phyloP scores from a whole-genome alignment of 1,140 invertebrate genomes.

The Trypoxylus dichotomus region DNA sequence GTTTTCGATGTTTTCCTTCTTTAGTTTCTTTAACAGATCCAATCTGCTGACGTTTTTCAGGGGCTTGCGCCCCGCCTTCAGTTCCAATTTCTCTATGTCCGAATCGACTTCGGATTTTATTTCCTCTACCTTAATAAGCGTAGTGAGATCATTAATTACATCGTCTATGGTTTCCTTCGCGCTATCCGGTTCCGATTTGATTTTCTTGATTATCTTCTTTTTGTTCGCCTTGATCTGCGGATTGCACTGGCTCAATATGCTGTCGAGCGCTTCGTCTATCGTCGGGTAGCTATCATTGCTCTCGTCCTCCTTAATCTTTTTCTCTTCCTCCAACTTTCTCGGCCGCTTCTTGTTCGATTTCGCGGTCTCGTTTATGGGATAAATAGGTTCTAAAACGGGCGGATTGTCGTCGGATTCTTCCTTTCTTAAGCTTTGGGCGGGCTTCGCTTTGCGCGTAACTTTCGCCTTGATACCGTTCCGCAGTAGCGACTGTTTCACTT shows the following conservation, averaged over 20 bases:
- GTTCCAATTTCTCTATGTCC: constrained; percentile 26
- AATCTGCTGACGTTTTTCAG: constrained; percentile 39
- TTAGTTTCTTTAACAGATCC: constrained; percentile 42
- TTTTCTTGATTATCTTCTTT: constrained; percentile 33
- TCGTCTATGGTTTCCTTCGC: constrained; percentile 43
- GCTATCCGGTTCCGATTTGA: constrained; percentile 33
- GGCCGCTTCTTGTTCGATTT: constrained; percentile 36
- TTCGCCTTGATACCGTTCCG: constrained; percentile 44
- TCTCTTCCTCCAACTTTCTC: constrained; percentile 27
- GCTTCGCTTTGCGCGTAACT: constrained; percentile 10
- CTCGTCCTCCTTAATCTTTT: constrained; percentile 35
- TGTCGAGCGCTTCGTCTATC: constrained; percentile 30
- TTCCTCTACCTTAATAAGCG: constrained; percentile 40
- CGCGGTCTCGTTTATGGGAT: constrained; percentile 40
- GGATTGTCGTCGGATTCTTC: constrained; percentile 38
- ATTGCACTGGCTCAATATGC: constrained; percentile 31
- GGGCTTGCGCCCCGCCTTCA: constrained; percentile 38
- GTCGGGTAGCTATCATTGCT: constrained; percentile 21
- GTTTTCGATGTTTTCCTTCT: constrained; percentile 49
- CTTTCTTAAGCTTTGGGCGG: constrained; percentile 28
- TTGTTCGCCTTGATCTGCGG: not conserved
- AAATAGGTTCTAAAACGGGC: constrained; percentile 45
- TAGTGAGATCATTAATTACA: constrained; percentile 46
- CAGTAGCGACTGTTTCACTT: constrained; percentile 46
- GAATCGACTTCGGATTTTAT: constrained; percentile 41